A percentile compares a stretch with the other conserved stretches of the same genome.
Evolutionary conservation across 2,113 vertebrate genomes (phyloP).

Genomic region (Drymodes brunneopygia): DNA sequence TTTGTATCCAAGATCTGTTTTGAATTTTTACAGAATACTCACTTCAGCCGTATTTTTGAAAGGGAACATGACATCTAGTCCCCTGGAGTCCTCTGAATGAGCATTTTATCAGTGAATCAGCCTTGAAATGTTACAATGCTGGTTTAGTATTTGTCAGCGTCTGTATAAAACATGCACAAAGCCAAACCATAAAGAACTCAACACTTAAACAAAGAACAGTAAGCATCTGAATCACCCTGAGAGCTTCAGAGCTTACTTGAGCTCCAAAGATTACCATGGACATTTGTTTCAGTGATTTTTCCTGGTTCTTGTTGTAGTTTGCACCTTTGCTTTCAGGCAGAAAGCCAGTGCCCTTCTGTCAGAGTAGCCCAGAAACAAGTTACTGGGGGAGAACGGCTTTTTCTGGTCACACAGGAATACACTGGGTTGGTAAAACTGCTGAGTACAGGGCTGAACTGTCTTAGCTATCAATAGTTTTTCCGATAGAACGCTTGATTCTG

Average conservation of each 20-base stretch:
- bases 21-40: conserved; percentile 34
- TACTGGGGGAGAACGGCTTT: background rate
- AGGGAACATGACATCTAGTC: conserved; percentile 17
- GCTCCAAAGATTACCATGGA: background rate
- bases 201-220: background rate
- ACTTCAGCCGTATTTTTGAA: conserved; percentile 18
- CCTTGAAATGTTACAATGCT: background rate
- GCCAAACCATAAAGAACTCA: conserved; percentile 20
- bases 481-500: background rate
- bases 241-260: background rate
- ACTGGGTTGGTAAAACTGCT: background rate
- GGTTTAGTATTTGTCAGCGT: background rate
- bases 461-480: background rate
- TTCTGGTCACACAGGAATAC: background rate
- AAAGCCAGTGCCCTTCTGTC: background rate
- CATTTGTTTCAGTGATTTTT: background rate
- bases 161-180: background rate
- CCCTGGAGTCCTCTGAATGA: background rate
- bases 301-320: background rate
- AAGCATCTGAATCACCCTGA: background rate
- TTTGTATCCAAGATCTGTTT: conserved; percentile 41
- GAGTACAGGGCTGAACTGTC: background rate
- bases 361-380: background rate
- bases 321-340: background rate
- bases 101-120: conserved; percentile 28